Evolutionary conservation across 2,888 invertebrate genomes (phyloP), one percentile per base, ranked within the genome.

Genomic region (Eulithis prunata): DNA sequence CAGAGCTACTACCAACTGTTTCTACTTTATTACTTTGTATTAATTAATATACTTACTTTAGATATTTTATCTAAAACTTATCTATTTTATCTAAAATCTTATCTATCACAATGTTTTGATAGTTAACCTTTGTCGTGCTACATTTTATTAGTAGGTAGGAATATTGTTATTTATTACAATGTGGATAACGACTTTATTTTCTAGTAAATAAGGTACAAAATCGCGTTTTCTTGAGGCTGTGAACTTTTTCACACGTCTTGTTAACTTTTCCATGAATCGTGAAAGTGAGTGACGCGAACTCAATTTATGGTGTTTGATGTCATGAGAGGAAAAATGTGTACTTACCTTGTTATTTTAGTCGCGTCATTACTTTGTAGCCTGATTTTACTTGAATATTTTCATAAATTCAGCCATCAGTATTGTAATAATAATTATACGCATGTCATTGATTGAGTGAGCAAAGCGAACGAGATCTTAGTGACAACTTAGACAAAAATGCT

Each of bases 191-290:
- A 41, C 57, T 55, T 32, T 64, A 57, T 51, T 41, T 10, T 11
- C 13, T 46, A 21, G 13, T 10, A 0, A n/a, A 41, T 58, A 68
- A 51, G 43, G 57, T 41, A 32, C 28, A 57, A 10, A 13, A 54
- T 68, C 45, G 41, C 2, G 51, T 2, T 3, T 64, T 57, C 4
- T 36, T 12, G n/a, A 28, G 69, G 14, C 71, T 65, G 28, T 71
- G 65, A 71, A 69, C 68, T 68, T 71, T 67, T 68, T 71, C 67
- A 61, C 68, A 69, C 65, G n/a, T n/a, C n/a, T 69, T 68, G 71
- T 68, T 62, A 62, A 62, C 55, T 68, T 66, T 66, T 65, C 68
- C 62, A 60, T 68, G 69, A 71, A 57, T 57, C 62, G 64, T 62
- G 67, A 68, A 66, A 60, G 64, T 64, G 66, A 66, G 69, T 62